Percentiles rank a stretch among this genome's conserved stretches.
phyloP scores from a whole-genome alignment of 2,888 invertebrate species.

The Pseudanteris insignis region DNA sequence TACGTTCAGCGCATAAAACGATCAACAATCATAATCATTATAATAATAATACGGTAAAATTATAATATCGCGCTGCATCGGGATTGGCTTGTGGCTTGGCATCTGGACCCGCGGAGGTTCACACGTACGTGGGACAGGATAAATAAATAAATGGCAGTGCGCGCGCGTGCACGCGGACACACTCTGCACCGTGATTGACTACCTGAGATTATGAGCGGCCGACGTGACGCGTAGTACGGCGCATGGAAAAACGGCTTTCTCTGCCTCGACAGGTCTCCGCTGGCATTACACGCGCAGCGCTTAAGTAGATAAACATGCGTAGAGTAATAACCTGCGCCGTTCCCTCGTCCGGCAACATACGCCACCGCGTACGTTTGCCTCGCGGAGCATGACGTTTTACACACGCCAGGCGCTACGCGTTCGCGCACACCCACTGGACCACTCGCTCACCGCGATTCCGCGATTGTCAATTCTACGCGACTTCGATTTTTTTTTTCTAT shows the following conservation, averaged over 20 bases:
- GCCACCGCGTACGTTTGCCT: slow-evolving; percentile 53
- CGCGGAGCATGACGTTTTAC: slow-evolving; percentile 49
- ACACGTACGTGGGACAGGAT: slow-evolving; percentile 9
- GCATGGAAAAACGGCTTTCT: slow-evolving; percentile 65
- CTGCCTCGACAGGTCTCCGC: slow-evolving; percentile 61
- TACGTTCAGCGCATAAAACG: too few species aligned
- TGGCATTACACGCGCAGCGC: slow-evolving; percentile 56
- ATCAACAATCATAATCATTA: too few species aligned
- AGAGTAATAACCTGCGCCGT: slow-evolving; percentile 52
- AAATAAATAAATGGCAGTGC: slow-evolving; percentile 20
- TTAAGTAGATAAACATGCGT: slow-evolving; percentile 63
- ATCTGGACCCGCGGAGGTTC: slow-evolving; percentile 7
- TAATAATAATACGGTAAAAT: too few species aligned
- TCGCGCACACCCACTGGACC: slow-evolving; percentile 30
- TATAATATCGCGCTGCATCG: too few species aligned
- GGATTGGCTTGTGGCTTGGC: too few species aligned
- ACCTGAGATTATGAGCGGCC: slow-evolving; percentile 34
- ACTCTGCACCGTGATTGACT: slow-evolving; percentile 30
- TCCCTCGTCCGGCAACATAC: slow-evolving; percentile 40
- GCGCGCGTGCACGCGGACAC: slow-evolving; percentile 23
- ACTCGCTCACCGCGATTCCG: too few species aligned
- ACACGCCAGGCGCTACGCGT: slow-evolving; percentile 24
- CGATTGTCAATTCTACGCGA: too few species aligned
- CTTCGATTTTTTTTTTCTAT: too few species aligned
- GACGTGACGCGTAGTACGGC: slow-evolving; percentile 54